Evolutionary conservation across 2,888 invertebrate genomes (phyloP).

Genomic region (Agrochola litura): DNA sequence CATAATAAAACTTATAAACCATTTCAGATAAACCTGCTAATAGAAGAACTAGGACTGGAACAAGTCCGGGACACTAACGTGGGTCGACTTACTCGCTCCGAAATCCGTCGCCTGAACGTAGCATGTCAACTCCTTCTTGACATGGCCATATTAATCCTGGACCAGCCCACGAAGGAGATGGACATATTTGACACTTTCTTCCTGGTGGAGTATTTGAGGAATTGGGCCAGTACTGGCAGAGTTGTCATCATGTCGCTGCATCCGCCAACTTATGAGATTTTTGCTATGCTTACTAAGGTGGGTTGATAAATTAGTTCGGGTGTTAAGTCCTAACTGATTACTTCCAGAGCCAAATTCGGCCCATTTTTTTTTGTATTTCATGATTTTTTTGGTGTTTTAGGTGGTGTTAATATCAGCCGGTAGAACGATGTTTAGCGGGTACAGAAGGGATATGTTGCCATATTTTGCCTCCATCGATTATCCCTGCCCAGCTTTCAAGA

Average conservation of each 20-base stretch:
- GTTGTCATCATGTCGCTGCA: slow-evolving; percentile 97
- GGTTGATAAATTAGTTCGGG: slow-evolving; percentile 4
- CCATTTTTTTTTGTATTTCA: neutral
- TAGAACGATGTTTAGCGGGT: slow-evolving; percentile 97
- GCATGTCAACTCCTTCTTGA: slow-evolving; percentile 97
- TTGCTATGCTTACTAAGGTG: slow-evolving; percentile 96
- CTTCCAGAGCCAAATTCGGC: neutral
- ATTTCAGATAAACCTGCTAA: slow-evolving; percentile 95
- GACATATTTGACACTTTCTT: slow-evolving; percentile 99
- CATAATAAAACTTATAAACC: neutral
- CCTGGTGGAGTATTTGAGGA: slow-evolving; percentile 97
- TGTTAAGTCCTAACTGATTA: neutral
- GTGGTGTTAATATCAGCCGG: slow-evolving; percentile 97
- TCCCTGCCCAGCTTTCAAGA: slow-evolving; percentile 98
- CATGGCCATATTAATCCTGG: slow-evolving; percentile 96
- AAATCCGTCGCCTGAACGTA: slow-evolving; percentile 96
- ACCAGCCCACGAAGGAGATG: slow-evolving; percentile 96
- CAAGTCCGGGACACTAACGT: slow-evolving; percentile 97
- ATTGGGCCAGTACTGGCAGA: slow-evolving; percentile 95
- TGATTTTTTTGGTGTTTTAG: slow-evolving; percentile 66
- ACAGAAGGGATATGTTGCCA: slow-evolving; percentile 96
- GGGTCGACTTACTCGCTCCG: slow-evolving; percentile 96
- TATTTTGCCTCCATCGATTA: slow-evolving; percentile 97
- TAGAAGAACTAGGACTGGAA: slow-evolving; percentile 97
- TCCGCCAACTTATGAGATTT: slow-evolving; percentile 98